These are phyloP conservation scores for Diacarnus erythraeanus DNA, from an alignment of 37 sponge, comb jelly and placozoan species.

Conservation along the genomic window DNA sequence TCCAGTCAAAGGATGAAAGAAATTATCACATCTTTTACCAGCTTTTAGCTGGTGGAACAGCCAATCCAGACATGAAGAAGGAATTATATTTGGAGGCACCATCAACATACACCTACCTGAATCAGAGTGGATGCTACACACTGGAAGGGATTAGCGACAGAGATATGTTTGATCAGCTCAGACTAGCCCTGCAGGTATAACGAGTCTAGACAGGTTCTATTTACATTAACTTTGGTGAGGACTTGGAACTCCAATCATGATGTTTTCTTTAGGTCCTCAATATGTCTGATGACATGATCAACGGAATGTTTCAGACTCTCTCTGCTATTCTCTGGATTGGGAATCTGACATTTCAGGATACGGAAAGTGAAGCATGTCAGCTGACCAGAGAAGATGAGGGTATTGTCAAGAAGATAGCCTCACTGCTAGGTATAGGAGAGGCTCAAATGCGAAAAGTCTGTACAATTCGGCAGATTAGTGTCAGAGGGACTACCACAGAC, in stretches of 20 bases:
- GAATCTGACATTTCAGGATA: constrained; percentile 79
- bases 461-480: constrained; percentile 81
- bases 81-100: constrained; percentile 72
- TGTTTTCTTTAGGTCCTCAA: constrained; percentile 54
- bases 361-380: constrained; percentile 78
- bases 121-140: constrained; percentile 89
- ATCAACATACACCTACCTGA: constrained; percentile 79
- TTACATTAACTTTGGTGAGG: too few relatives aligned
- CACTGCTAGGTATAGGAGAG: constrained; percentile 72
- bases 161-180: constrained; percentile 77
- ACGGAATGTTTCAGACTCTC: constrained; percentile 77
- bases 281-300: constrained; percentile 55
- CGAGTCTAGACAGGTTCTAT: neutral
- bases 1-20: constrained; percentile 83
- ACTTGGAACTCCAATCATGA: too few relatives aligned
- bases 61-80: constrained; percentile 60
- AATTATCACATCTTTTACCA: constrained; percentile 97
- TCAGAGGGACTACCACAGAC: constrained; percentile 79
- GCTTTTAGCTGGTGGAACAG: constrained; percentile 75
- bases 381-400: constrained; percentile 56
- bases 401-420: constrained; percentile 60
- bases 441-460: constrained; percentile 62
- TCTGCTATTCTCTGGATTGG: constrained; percentile 92
- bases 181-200: constrained; percentile 82
- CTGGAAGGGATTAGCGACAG: constrained; percentile 80